A percentile compares a stretch with the other conserved stretches of the same genome.
Evolutionary conservation across 1,140 invertebrate genomes (phyloP).

Genomic region (Meteorus sp.): DNA sequence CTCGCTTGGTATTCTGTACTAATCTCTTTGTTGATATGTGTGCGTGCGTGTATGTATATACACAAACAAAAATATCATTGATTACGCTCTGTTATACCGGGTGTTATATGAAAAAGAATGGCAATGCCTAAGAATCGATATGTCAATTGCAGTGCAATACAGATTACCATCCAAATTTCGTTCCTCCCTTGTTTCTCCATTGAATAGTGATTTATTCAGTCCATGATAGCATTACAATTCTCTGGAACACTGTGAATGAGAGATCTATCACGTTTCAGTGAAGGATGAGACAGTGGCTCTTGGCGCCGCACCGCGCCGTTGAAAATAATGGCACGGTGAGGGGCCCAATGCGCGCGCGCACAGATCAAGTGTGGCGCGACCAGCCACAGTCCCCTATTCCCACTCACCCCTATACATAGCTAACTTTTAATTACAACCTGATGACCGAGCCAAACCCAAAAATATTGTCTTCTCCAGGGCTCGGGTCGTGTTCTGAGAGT

Average conservation of each 20-base stretch:
- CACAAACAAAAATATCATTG: constrained; percentile 47
- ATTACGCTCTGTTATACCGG: constrained; percentile 49
- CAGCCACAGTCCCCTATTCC: constrained; percentile 20
- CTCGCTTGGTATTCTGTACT: constrained; percentile 20
- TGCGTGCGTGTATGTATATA: constrained; percentile 49
- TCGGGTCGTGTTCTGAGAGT: constrained; percentile 22
- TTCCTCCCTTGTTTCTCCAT: no score
- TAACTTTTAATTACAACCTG: constrained; percentile 59
- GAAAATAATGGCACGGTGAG: constrained; percentile 54
- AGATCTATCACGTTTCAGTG: constrained; percentile 45
- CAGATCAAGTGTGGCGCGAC: not conserved
- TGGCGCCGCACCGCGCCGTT: constrained; percentile 55
- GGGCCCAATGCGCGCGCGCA: constrained; percentile 18
- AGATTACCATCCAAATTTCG: no score
- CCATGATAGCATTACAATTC: no score
- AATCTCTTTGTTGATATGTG: no score
- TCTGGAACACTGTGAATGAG: constrained; percentile 43
- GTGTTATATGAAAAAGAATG: constrained; percentile 33
- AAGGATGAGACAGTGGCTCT: constrained; percentile 53
- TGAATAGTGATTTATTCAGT: no score
- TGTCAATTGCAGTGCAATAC: no score
- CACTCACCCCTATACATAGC: constrained; percentile 31
- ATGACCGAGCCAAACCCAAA: constrained; percentile 56
- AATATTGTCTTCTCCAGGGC: constrained; percentile 50
- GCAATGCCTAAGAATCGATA: no score